Conservation (phyloP, 1,140 invertebrate genomes). For the Bathynomus jamesi region DNA sequence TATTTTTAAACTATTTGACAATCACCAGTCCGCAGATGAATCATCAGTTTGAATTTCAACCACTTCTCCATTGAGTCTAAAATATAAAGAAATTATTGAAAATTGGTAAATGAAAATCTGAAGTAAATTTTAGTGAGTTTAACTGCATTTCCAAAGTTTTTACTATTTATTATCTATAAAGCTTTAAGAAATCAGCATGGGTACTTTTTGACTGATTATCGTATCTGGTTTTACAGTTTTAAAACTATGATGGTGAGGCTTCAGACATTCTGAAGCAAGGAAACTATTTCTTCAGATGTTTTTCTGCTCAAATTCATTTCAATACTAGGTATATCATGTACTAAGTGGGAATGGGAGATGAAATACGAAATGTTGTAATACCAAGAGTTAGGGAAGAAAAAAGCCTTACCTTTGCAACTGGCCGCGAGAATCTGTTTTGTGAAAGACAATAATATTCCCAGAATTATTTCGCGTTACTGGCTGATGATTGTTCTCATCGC, state of each 20-base stretch:
- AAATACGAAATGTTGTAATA: too few species aligned
- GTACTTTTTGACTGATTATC: too few species aligned
- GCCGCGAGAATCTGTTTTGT: constrained; percentile 34
- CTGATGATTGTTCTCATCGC: constrained; percentile 24
- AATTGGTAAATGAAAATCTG: neutral
- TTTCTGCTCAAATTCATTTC: too few species aligned
- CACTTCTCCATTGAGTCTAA: constrained; percentile 28
- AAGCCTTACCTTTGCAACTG: constrained; percentile 31
- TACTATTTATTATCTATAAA: neutral
- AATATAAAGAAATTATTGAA: constrained; percentile 6
- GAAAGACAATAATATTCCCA: constrained; percentile 38
- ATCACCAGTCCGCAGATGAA: constrained; percentile 26
- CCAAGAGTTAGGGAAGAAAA: neutral
- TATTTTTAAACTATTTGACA: neutral
- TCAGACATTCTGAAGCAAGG: too few species aligned
- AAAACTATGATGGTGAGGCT: too few species aligned
- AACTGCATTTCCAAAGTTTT: neutral
- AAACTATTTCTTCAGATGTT: too few species aligned
- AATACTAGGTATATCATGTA: too few species aligned
- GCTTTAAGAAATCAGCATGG: neutral
- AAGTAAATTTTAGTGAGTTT: neutral
- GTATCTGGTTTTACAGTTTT: too few species aligned
- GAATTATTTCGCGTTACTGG: constrained; percentile 26
- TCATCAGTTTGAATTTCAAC: constrained; percentile 37
- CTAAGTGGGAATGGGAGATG: too few species aligned